Evolutionary conservation across 2,113 vertebrate genomes (phyloP).

Genomic region (Falco punctatus): DNA sequence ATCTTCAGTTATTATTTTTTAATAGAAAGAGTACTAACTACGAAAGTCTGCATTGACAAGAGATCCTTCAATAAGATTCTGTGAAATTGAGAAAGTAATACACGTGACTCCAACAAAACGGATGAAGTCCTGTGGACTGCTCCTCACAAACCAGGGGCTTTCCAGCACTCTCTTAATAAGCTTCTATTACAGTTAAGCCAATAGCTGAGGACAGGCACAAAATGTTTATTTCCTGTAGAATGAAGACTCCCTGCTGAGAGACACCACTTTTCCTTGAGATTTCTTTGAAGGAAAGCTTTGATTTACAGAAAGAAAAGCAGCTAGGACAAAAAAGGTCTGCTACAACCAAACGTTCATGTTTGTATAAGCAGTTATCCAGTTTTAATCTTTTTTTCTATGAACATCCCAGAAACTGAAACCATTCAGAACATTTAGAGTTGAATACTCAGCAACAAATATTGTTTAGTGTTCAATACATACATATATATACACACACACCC

Average conservation of each 20-base stretch:
- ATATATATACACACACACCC: not conserved
- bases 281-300: conserved; percentile 30
- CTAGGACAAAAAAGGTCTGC: not conserved
- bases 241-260: conserved; percentile 29
- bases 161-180: not conserved
- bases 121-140: not conserved
- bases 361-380: not conserved
- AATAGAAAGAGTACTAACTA: not conserved
- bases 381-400: not conserved
- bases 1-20: not conserved
- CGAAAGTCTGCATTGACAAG: not conserved
- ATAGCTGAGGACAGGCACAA: conserved; percentile 31
- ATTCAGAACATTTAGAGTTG: not conserved
- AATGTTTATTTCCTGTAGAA: conserved; percentile 28
- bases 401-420: not conserved
- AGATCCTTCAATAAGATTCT: not conserved
- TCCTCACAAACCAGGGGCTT: not conserved
- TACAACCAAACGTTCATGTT: not conserved
- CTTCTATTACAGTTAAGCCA: conserved; percentile 1
- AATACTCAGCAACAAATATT: not conserved
- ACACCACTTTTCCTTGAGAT: conserved; percentile 2
- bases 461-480: not conserved
- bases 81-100: not conserved
- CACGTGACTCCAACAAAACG: not conserved
- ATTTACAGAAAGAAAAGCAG: conserved; percentile 17